Evolutionary conservation across 2,797 vertebrate genomes (phyloP), one percentile per base, ranked within the genome.

Genomic region (Crocodylus rhombifer): DNA sequence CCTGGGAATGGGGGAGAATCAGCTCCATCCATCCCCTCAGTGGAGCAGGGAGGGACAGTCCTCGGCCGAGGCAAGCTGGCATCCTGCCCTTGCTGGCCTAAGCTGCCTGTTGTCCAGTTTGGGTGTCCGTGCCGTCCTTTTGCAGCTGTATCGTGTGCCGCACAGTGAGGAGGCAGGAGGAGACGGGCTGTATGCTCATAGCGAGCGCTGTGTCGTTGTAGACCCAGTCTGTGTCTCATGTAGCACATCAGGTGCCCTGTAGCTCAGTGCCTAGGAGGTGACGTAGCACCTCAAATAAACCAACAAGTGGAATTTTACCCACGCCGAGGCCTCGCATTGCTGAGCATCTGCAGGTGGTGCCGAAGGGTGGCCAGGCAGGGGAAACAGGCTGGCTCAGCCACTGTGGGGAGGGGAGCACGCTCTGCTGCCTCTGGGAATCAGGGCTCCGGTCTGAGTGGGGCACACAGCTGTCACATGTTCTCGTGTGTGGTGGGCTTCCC

Each of bases 201-300:
- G 94, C 93, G 86, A 93, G 90, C 96, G 91, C 95, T 95, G 94
- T 97, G 91, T 96, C 82, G 64, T 96, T 62, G 77, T 96, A 96
- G 95, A 96, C 97, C 95, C 95, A 92, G 95, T 96, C 1, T 0
- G 67, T 97, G 97, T 96, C 95, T 97, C 87, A 93, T 91, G 95
- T 97, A 96, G 96, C 95, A 92, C 96, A 96, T 73, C 86, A 95
- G 95, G 93, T 93, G 95, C 97, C 96, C 97, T 85, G 98, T 99
- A 98, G 98, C 98, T 98, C 98, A 98, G 98, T 99, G 98, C 98
- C 98, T 98, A 98, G 98, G 98, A 98, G 98, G 98, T 98, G 98
- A 98, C 36, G 91, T 98, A 97, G 98, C 98, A 98, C 97, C 97
- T 97, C 67, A 1, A 93, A 95, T 96, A 96, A 97, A 97, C 73